phyloP scores from a whole-genome alignment of 2,113 vertebrate genomes.

The Neofelis nebulosa region DNA sequence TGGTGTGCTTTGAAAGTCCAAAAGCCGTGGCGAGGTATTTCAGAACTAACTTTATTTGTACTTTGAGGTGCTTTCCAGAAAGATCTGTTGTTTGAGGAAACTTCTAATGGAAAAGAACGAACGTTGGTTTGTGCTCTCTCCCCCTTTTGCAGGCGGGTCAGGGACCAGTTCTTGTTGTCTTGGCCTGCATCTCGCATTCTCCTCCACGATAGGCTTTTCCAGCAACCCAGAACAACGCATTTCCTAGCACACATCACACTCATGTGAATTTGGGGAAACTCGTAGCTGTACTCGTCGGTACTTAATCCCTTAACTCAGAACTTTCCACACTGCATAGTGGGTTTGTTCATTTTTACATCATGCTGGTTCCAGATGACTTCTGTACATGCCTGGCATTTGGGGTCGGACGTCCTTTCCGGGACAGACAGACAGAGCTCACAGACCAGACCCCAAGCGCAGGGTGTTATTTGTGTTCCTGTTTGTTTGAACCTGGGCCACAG shows the following conservation, averaged over 20 bases:
- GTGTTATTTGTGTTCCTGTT: neutral
- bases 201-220: neutral
- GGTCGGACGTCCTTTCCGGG: neutral
- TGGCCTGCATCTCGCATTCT: neutral
- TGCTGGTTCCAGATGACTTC: neutral
- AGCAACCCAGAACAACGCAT: neutral
- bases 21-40: neutral
- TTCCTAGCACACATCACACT: fast-evolving
- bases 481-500: neutral
- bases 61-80: neutral
- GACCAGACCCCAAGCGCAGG: neutral
- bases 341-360: neutral
- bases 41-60: neutral
- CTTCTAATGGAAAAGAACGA: neutral
- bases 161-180: fast-evolving
- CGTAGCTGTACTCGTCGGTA: neutral
- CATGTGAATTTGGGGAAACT: neutral
- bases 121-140: neutral
- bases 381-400: neutral
- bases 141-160: neutral
- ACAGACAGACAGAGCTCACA: neutral
- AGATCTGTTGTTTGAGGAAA: neutral
- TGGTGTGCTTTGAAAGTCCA: neutral
- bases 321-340: no score
- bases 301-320: neutral